Percentiles rank a stretch among this genome's conserved stretches.
phyloP scores from a whole-genome alignment of 2,888 invertebrate genomes.

The Sarcophaga subvicina region DNA sequence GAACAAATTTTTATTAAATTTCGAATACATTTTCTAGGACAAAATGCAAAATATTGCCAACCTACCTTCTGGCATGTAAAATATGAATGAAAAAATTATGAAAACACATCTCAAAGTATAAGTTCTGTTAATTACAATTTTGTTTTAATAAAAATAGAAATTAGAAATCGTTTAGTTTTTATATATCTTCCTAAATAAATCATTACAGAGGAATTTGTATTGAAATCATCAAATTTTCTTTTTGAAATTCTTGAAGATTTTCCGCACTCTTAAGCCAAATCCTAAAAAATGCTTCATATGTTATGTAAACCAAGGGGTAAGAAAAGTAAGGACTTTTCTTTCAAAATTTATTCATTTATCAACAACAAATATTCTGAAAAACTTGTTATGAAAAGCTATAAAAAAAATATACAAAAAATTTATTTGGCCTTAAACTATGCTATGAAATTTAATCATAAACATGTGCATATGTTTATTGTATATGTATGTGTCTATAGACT shows the following conservation, averaged over 20 bases:
- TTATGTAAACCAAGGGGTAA: neutral
- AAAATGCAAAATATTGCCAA: too few species aligned
- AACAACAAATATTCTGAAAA: neutral
- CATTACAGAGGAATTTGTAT: neutral
- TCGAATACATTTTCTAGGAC: neutral
- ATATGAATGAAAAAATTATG: neutral
- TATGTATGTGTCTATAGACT: neutral
- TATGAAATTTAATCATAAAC: neutral
- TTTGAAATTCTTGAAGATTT: neutral
- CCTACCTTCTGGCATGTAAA: too few species aligned
- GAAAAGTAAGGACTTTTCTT: too few species aligned
- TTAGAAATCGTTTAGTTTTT: neutral
- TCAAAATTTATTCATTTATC: neutral
- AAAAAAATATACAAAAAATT: neutral
- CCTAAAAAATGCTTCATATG: neutral
- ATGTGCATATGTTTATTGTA: neutral
- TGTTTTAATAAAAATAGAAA: neutral
- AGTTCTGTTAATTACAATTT: neutral
- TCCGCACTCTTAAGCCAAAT: neutral
- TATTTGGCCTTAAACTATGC: conserved; percentile 20
- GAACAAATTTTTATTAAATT: neutral
- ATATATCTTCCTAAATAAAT: too few species aligned
- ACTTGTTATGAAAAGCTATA: neutral
- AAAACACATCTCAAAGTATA: neutral
- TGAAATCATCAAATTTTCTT: neutral